Evolutionary conservation across 2,888 invertebrate genomes (phyloP).

Genomic region (Coleophora deauratella): DNA sequence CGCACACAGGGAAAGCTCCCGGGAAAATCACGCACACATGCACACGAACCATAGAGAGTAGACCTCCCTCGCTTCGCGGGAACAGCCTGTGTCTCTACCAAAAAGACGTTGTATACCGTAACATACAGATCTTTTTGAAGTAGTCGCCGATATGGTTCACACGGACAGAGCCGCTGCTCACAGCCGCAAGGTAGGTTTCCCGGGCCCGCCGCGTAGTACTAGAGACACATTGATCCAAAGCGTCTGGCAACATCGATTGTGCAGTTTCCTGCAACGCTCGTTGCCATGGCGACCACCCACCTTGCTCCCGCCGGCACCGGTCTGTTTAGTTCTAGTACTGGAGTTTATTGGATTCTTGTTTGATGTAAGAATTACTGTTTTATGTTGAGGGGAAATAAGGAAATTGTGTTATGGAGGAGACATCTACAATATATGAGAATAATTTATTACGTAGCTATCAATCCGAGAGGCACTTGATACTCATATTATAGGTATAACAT

Average conservation of each 20-base stretch:
- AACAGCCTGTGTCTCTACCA: slow-evolving; percentile 1
- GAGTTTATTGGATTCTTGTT: slow-evolving; percentile 42
- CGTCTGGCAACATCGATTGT: slow-evolving; percentile 73
- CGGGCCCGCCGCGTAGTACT: slow-evolving; percentile 70
- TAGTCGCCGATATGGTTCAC: not conserved
- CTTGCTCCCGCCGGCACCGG: slow-evolving; percentile 45
- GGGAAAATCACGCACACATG: slow-evolving; percentile 49
- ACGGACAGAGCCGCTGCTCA: slow-evolving; percentile 23
- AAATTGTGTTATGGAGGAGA: no score
- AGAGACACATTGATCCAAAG: slow-evolving; percentile 73
- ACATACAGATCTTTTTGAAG: not conserved
- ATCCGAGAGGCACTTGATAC: no score
- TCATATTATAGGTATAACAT: no score
- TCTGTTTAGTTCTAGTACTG: slow-evolving; percentile 41
- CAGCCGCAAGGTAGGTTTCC: slow-evolving; percentile 50
- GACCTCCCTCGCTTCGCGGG: slow-evolving; percentile 29
- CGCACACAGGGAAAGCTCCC: slow-evolving; percentile 28
- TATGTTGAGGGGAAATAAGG: not conserved
- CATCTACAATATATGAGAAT: no score
- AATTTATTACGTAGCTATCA: no score
- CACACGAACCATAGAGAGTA: slow-evolving; percentile 26
- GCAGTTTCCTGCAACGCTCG: slow-evolving; percentile 70
- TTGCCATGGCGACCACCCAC: slow-evolving; percentile 59
- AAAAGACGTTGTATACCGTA: not conserved
- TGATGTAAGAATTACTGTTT: slow-evolving; percentile 19